Evolutionary conservation across 2,113 vertebrate genomes (phyloP), one percentile per base, ranked within the genome.

Genomic region (Pelmatolapia mariae): DNA sequence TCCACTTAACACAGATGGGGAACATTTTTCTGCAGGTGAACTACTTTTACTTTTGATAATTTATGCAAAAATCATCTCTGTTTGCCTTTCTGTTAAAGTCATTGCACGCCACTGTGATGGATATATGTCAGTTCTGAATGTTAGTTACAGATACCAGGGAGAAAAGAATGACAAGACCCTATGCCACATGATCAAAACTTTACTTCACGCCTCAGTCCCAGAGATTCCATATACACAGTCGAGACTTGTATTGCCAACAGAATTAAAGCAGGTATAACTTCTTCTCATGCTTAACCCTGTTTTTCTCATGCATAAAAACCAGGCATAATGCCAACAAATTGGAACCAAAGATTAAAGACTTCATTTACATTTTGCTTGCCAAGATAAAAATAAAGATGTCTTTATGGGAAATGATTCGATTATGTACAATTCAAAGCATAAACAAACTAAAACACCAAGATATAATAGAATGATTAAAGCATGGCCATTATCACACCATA

Each of bases 331-430:
- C 80, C 89, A 91, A 92, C 88, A 90, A 85, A 85, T 81, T 19
- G 71, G 71, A 95, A 95, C 83, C 85, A 68, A 95, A 89, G 56
- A 78, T 59, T 87, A 81, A 92, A 89, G 80, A 86, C 83, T 86
- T 84, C 79, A 84, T 90, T 38, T 89, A 89, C 89, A 92, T 33
- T 89, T 92, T 91, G 87, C 88, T 93, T 91, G 50, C 78, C 84
- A 83, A 89, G 94, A 93, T 91, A 94, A 95, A 96, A 96, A 94
- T 95, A 95, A 95, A 96, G 89, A 94, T 78, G 89, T 93, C 83
- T 94, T 91, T 91, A 90, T 92, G 90, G 90, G 86, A 94, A 94
- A 94, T 92, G 89, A 93, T 94, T 94, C 84, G 88, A 82, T 92
- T 94, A 95, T 96, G 87, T 95, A 94, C 94, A 96, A 87, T 93